Evolutionary conservation across 2,113 vertebrate species (phyloP).

Genomic region (Phocoena phocoena): DNA sequence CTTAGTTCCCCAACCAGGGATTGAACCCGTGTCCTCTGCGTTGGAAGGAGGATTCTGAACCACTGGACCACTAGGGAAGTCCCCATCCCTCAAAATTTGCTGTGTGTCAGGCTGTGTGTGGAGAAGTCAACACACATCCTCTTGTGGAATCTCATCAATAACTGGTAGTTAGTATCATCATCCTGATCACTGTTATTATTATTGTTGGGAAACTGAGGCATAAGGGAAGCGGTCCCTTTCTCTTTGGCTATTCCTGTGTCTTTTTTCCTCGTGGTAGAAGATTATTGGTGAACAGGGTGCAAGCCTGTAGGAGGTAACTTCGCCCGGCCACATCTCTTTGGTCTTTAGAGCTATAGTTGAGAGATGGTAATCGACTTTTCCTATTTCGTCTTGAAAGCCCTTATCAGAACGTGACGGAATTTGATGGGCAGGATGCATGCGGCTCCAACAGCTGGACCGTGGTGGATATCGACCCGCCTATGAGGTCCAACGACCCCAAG

Average conservation of each 20-base stretch:
- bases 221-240: neutral
- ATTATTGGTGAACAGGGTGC: neutral
- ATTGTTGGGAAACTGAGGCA: neutral
- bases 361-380: neutral
- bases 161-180: rapidly evolving
- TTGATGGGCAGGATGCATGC: conserved; percentile 96
- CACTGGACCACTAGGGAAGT: too few species aligned
- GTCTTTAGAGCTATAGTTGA: neutral
- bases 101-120: neutral
- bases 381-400: conserved; percentile 83
- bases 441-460: conserved; percentile 98
- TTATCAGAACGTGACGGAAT: conserved; percentile 95
- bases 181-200: neutral
- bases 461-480: conserved; percentile 93
- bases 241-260: neutral
- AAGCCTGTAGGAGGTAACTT: rapidly evolving
- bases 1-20: too few species aligned
- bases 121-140: neutral
- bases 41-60: too few species aligned
- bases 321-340: neutral
- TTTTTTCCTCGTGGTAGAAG: neutral
- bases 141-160: neutral
- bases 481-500: conserved; percentile 86
- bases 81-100: too few species aligned
- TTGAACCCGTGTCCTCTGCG: too few species aligned